Conservation (phyloP, 1,140 invertebrate species). For the Listronotus oregonensis region DNA sequence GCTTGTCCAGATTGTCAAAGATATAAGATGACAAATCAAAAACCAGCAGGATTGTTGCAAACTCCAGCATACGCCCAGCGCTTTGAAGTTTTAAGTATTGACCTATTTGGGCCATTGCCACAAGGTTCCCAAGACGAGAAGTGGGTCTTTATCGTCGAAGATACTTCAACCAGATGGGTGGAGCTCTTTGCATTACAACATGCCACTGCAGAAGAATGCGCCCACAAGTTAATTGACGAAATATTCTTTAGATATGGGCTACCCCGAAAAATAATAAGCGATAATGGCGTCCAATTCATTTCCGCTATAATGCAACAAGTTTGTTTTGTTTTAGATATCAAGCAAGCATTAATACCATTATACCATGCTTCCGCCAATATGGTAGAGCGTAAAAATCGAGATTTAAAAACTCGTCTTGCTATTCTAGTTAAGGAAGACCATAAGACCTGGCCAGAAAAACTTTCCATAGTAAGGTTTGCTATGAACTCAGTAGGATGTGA, state of each 20-base stretch:
- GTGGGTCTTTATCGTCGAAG: conserved; percentile 41
- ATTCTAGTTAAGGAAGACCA: conserved; percentile 50
- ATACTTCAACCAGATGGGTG: conserved; percentile 37
- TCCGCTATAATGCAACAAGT: conserved; percentile 51
- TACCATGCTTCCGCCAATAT: conserved; percentile 55
- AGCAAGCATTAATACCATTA: conserved; percentile 49
- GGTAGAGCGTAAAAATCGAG: conserved; percentile 54
- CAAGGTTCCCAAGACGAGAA: conserved; percentile 1
- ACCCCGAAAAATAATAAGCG: conserved; percentile 37
- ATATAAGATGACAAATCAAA: conserved; percentile 27
- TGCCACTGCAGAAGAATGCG: conserved; percentile 42
- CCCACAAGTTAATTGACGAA: conserved; percentile 33
- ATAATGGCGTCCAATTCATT: conserved; percentile 43
- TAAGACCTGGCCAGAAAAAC: conserved; percentile 47
- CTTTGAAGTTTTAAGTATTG: conserved; percentile 50
- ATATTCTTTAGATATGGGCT: conserved; percentile 37
- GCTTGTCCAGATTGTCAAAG: conserved; percentile 33
- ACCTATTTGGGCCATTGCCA: conserved; percentile 42
- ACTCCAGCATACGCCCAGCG: conserved; percentile 37
- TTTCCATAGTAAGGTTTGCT: too few species aligned
- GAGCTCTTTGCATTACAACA: conserved; percentile 39
- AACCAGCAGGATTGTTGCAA: conserved; percentile 48
- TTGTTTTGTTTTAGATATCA: conserved; percentile 44
- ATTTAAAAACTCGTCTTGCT: conserved; percentile 53
- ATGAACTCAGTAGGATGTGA: conserved; percentile 53